Conservation (phyloP, 2,888 invertebrate genomes). For the Strigamia maritima region DNA sequence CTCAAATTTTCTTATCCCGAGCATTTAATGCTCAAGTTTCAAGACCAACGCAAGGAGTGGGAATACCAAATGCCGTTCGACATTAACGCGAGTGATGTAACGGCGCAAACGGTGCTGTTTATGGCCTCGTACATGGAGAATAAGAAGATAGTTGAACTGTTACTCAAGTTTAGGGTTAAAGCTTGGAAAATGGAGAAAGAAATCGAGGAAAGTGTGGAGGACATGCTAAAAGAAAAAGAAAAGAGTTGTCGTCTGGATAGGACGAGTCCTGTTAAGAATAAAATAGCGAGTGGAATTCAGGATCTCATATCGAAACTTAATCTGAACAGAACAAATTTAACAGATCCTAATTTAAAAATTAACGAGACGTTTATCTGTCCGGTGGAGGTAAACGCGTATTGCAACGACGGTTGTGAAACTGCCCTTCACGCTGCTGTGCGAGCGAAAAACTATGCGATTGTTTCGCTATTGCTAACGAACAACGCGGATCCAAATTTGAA, state of each 20-base stretch:
- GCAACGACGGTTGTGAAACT: conserved; percentile 74
- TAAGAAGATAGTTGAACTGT: conserved; percentile 69
- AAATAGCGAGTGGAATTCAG: conserved; percentile 83
- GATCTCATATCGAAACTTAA: conserved; percentile 80
- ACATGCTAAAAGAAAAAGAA: conserved; percentile 42
- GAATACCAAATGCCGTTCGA: conserved; percentile 88
- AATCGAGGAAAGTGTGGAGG: conserved; percentile 45
- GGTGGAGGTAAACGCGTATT: conserved; percentile 68
- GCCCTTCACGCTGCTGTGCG: conserved; percentile 78
- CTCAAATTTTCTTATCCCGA: conserved; percentile 76
- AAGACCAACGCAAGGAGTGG: conserved; percentile 68
- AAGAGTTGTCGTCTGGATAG: neutral
- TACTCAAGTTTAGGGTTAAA: conserved; percentile 69
- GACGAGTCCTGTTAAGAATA: conserved; percentile 55
- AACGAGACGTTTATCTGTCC: conserved; percentile 60
- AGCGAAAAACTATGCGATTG: conserved; percentile 69
- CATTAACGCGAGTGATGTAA: conserved; percentile 83
- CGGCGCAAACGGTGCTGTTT: conserved; percentile 86
- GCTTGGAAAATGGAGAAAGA: conserved; percentile 54
- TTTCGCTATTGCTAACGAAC: conserved; percentile 65
- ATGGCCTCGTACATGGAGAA: conserved; percentile 82
- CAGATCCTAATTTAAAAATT: conserved; percentile 37
- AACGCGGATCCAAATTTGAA: conserved; percentile 79
- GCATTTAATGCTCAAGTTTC: conserved; percentile 48
- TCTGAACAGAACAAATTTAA: conserved; percentile 55